These are phyloP conservation scores for Ellobius talpinus DNA, from an alignment of 2,113 vertebrate genomes.

Conservation along the genomic window DNA sequence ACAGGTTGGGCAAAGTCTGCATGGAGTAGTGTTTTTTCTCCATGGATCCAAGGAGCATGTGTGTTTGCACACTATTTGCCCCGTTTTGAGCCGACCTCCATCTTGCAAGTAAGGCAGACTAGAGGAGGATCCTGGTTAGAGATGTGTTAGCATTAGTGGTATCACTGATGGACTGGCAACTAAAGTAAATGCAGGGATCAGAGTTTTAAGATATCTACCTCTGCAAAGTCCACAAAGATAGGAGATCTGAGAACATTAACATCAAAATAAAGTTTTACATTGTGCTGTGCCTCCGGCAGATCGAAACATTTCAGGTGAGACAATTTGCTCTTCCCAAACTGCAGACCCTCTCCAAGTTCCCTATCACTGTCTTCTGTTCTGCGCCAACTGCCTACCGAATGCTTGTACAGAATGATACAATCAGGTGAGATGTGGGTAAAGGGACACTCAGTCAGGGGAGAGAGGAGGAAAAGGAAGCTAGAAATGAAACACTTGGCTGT, in stretches of 20 bases:
- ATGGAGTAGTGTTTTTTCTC: slow-evolving; percentile 89
- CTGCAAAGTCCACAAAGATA: background rate
- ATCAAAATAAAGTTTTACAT: background rate
- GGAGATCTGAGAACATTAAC: background rate
- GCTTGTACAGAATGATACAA: slow-evolving; percentile 86
- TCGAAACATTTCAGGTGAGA: background rate
- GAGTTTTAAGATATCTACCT: slow-evolving; percentile 14
- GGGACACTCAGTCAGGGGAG: background rate
- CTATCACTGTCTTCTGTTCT: slow-evolving; percentile 90
- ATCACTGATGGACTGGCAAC: background rate
- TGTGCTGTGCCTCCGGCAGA: background rate
- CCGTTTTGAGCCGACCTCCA: slow-evolving; percentile 84
- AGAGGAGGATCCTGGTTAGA: background rate
- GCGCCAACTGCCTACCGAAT: slow-evolving; percentile 90
- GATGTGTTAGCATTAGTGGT: background rate
- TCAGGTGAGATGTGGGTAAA: slow-evolving; percentile 81
- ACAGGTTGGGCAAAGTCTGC: slow-evolving; percentile 92
- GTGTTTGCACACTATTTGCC: slow-evolving; percentile 89
- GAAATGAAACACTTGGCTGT: slow-evolving; percentile 1
- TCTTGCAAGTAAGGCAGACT: slow-evolving; percentile 86
- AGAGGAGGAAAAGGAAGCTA: background rate
- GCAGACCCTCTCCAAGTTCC: slow-evolving; percentile 89
- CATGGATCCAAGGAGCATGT: slow-evolving; percentile 91
- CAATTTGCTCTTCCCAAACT: slow-evolving; percentile 51
- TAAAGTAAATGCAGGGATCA: background rate